Evolutionary conservation across 2,888 invertebrate species (phyloP).

Genomic region (Ochropleura leucogaster): DNA sequence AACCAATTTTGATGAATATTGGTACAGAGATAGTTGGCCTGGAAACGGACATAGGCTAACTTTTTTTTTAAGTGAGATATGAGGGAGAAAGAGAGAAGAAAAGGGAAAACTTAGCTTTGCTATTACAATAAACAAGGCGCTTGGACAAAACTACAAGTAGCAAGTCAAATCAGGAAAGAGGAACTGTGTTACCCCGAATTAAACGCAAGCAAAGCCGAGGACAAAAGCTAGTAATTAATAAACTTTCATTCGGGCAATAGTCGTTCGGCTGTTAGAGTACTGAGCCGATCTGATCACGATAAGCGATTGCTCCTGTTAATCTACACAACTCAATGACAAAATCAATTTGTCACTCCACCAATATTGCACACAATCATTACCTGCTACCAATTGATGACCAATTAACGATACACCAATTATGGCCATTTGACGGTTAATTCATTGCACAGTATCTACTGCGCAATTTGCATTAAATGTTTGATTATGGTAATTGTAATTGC

Average conservation of each 20-base stretch:
- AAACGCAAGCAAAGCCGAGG: too few relatives aligned
- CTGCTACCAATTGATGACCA: slow-evolving; percentile 16
- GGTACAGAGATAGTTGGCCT: too few relatives aligned
- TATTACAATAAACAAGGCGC: too few relatives aligned
- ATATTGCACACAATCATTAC: slow-evolving; percentile 9
- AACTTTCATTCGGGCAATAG: neutral
- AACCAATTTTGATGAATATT: too few relatives aligned
- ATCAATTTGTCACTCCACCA: neutral
- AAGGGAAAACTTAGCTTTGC: too few relatives aligned
- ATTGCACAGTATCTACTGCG: slow-evolving; percentile 41
- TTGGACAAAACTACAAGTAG: too few relatives aligned
- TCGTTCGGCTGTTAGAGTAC: neutral
- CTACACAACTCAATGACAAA: slow-evolving; percentile 4
- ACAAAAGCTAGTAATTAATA: too few relatives aligned
- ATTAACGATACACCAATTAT: slow-evolving; percentile 43
- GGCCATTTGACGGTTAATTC: slow-evolving; percentile 27
- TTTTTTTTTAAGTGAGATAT: too few relatives aligned
- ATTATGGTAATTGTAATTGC: slow-evolving; percentile 37
- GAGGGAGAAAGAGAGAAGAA: too few relatives aligned
- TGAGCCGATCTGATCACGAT: neutral
- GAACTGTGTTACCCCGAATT: too few relatives aligned
- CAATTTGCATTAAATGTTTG: slow-evolving; percentile 43
- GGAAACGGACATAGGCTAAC: too few relatives aligned
- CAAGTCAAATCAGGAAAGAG: too few relatives aligned
- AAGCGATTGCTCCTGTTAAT: neutral